Evolutionary conservation across 2,113 vertebrate genomes (phyloP).

Genomic region (Pluvianellus socialis): DNA sequence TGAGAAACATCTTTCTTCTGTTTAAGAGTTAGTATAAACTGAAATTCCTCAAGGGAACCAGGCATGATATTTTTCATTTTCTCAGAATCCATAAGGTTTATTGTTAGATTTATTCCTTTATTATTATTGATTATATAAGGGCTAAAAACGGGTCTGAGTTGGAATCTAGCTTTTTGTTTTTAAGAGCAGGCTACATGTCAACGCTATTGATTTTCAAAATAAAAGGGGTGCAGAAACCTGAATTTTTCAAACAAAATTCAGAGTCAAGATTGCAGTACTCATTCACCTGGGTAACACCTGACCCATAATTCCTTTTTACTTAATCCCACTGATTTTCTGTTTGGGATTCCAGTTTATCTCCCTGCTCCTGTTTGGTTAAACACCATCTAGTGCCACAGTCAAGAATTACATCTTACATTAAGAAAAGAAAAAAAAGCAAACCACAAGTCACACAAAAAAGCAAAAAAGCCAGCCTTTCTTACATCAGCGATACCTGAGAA

Average conservation of each 20-base stretch:
- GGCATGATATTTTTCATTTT: not conserved
- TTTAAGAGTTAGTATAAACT: not conserved
- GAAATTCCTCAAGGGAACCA: not conserved
- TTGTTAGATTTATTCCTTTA: constrained; percentile 8
- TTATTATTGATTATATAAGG: constrained; percentile 22
- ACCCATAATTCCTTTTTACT: not conserved
- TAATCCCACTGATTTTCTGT: not conserved
- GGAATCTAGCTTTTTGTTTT: not conserved
- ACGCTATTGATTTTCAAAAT: not conserved
- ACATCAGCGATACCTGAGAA: not conserved
- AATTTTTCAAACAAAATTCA: not conserved
- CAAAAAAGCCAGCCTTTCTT: not conserved
- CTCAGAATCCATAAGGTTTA: not conserved
- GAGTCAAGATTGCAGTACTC: not conserved
- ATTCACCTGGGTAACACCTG: not conserved
- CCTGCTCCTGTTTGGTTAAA: not conserved
- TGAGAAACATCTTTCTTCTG: constrained; percentile 12
- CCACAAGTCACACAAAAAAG: not conserved
- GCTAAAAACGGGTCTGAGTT: not conserved
- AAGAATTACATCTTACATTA: not conserved
- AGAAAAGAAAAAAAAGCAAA: no score
- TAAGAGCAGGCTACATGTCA: not conserved
- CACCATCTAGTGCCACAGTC: not conserved
- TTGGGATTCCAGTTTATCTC: not conserved
- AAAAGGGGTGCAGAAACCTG: not conserved